Percentiles rank a stretch among this genome's conserved stretches.
Evolutionary conservation across 2,113 vertebrate species (phyloP).

Genomic region (Arenaria interpres): DNA sequence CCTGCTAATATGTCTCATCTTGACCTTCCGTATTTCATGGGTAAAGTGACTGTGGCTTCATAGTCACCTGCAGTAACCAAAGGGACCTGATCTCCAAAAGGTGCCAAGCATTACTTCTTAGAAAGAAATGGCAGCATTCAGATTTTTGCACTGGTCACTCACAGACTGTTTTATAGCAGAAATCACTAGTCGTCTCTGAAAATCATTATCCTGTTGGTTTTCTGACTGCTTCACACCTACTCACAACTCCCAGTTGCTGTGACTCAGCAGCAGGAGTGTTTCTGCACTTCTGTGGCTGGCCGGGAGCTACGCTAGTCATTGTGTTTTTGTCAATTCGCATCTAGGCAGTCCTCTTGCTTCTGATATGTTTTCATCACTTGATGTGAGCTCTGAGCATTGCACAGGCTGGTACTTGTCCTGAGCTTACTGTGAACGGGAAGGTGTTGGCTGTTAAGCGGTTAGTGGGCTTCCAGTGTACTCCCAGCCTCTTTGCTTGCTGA

Average conservation of each 20-base stretch:
- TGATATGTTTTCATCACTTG: not conserved
- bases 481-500: not conserved
- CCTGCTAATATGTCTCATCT: not conserved
- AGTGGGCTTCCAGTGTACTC: not conserved
- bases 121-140: not conserved
- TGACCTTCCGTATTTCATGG: not conserved
- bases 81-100: not conserved
- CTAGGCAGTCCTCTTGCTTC: not conserved
- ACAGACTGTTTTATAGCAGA: not conserved
- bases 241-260: not conserved
- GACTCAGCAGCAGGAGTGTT: conserved; percentile 22
- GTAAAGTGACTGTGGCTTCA: not conserved
- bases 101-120: not conserved
- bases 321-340: not conserved
- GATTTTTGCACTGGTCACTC: not conserved
- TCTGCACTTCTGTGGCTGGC: not conserved
- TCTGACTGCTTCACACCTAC: not conserved
- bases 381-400: not conserved
- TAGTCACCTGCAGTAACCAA: not conserved
- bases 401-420: not conserved
- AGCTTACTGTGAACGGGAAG: not conserved
- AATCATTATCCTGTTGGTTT: not conserved
- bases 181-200: not conserved
- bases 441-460: not conserved
- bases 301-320: not conserved